These are phyloP conservation scores for Psittacus erithacus DNA, from an alignment of 2,113 vertebrate species.

Conservation along the genomic window DNA sequence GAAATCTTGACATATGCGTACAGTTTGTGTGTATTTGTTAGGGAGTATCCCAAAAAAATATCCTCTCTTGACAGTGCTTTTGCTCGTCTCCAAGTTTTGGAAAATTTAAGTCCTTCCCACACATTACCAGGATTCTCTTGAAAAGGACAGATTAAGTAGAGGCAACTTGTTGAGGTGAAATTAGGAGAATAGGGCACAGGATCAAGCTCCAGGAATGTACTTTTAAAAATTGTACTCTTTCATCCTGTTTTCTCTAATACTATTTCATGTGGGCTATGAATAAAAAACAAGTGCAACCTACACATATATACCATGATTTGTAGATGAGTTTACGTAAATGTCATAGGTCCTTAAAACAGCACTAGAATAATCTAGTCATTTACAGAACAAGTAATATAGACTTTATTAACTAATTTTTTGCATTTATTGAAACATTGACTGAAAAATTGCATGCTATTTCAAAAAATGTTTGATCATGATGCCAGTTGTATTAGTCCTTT, in stretches of 20 bases:
- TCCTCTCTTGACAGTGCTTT: neutral
- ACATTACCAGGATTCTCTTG: neutral
- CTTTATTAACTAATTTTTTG: neutral
- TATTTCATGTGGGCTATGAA: neutral
- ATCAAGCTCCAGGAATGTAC: neutral
- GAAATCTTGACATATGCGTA: neutral
- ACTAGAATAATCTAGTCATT: neutral
- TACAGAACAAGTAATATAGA: neutral
- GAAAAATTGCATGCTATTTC: neutral
- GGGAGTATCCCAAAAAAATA: neutral
- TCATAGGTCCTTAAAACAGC: neutral
- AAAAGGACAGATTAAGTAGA: neutral
- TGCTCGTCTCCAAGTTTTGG: neutral
- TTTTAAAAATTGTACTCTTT: neutral
- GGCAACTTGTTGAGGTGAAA: neutral
- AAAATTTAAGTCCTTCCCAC: neutral
- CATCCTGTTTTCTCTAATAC: neutral
- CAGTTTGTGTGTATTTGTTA: neutral
- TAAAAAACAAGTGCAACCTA: neutral
- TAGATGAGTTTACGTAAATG: neutral
- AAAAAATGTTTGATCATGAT: neutral
- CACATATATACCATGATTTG: neutral
- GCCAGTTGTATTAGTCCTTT: neutral
- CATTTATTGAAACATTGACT: neutral
- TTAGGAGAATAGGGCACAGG: neutral